Percentiles rank a stretch among this genome's conserved stretches.
Conservation (phyloP, 2,113 vertebrate species). For the Cyprinodon brontotheroides region DNA sequence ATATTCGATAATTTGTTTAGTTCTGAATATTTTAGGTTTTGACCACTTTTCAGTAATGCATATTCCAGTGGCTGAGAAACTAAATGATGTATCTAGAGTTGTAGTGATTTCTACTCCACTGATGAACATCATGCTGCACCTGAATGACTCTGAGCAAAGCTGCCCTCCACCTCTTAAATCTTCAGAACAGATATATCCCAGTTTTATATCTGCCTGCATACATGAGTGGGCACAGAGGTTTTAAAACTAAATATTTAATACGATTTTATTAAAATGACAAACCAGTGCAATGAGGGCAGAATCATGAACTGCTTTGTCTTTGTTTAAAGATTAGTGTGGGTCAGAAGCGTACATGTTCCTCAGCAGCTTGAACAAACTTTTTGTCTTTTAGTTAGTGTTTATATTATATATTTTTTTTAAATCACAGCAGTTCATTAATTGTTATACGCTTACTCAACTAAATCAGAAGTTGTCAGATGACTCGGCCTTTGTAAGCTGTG, state of each 20-base stretch:
- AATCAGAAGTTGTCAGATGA: no score
- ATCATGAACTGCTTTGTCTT: conserved; percentile 19
- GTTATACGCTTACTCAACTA: no score
- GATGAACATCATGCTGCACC: conserved; percentile 17
- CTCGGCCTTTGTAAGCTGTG: no score
- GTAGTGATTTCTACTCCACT: conserved; percentile 42
- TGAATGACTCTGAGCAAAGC: conserved; percentile 18
- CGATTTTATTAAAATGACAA: conserved; percentile 7
- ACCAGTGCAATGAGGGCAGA: background rate
- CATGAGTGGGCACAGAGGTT: conserved; percentile 21
- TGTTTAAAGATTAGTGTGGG: conserved; percentile 31
- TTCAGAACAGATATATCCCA: conserved; percentile 24
- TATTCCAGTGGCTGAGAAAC: conserved; percentile 14
- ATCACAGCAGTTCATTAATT: no score
- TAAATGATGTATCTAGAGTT: conserved; percentile 41
- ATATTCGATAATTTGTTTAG: conserved; percentile 40
- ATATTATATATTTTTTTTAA: no score
- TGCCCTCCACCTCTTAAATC: conserved; percentile 22
- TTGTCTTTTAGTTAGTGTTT: no score
- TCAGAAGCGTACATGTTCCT: background rate
- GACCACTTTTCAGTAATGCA: conserved; percentile 35
- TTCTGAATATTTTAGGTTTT: conserved; percentile 23
- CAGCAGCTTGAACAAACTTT: no score
- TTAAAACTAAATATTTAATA: conserved; percentile 28
- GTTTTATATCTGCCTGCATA: conserved; percentile 27